Conservation (phyloP, 2,888 invertebrate species). For the Coremacera marginata region DNA sequence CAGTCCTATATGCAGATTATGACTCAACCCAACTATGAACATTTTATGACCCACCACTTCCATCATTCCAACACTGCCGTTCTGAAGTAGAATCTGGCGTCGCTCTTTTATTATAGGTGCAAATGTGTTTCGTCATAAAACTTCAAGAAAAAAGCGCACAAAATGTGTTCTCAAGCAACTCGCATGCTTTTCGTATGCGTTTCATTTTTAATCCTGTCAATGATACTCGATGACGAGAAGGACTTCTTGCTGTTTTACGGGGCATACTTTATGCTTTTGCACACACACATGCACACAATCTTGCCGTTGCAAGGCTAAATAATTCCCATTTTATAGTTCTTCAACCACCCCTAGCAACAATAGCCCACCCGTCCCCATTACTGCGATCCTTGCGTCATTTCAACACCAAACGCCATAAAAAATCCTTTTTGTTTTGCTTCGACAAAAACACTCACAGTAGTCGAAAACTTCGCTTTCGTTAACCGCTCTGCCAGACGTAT, state of each 20-base stretch:
- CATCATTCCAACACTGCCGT: neutral
- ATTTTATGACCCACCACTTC: too few species aligned
- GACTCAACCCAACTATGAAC: neutral
- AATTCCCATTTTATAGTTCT: conserved; percentile 52
- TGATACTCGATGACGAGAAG: conserved; percentile 46
- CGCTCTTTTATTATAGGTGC: conserved; percentile 5
- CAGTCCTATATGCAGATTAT: conserved; percentile 18
- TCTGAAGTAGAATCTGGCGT: neutral
- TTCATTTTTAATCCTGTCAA: conserved; percentile 48
- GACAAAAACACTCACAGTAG: neutral
- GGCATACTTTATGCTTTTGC: conserved; percentile 44
- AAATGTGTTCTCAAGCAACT: neutral
- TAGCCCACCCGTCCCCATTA: conserved; percentile 19
- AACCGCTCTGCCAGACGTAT: too few species aligned
- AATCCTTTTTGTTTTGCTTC: conserved; percentile 49
- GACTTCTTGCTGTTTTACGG: conserved; percentile 50
- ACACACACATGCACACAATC: conserved; percentile 33
- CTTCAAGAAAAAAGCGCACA: neutral
- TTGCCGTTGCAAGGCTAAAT: conserved; percentile 27
- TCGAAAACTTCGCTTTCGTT: neutral
- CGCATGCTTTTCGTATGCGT: neutral
- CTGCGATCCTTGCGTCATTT: conserved; percentile 43
- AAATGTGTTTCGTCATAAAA: conserved; percentile 5
- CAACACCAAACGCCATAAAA: conserved; percentile 49
- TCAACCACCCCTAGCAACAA: conserved; percentile 20